These are phyloP conservation scores for Symphodus melops DNA, from an alignment of 2,113 vertebrate genomes.

Conservation along the genomic window DNA sequence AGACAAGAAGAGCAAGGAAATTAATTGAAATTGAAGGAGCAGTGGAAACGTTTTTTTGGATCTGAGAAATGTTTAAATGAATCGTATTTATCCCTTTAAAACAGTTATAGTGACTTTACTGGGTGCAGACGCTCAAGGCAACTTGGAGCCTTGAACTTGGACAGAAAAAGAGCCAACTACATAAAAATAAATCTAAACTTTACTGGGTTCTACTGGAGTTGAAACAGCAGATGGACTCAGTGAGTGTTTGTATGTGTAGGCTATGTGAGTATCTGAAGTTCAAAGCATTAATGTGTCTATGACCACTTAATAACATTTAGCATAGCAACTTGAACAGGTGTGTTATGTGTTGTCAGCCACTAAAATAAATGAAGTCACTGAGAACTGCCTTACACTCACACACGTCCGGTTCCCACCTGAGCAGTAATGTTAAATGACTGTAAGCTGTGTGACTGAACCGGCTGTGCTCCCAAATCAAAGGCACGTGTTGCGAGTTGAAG, in stretches of 20 bases:
- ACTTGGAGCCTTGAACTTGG: slow-evolving; percentile 28
- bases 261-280: slow-evolving; percentile 34
- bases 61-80: slow-evolving; percentile 39
- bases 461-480: slow-evolving; percentile 74
- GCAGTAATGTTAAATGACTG: slow-evolving; percentile 70
- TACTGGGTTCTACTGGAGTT: slow-evolving; percentile 71
- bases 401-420: slow-evolving; percentile 68
- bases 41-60: slow-evolving; percentile 27
- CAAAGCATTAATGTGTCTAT: slow-evolving; percentile 75
- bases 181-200: slow-evolving; percentile 69
- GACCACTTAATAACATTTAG: slow-evolving; percentile 59
- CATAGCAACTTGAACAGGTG: slow-evolving; percentile 64
- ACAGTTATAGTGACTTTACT: slow-evolving; percentile 58
- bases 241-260: slow-evolving; percentile 11
- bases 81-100: slow-evolving; percentile 53
- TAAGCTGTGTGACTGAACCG: slow-evolving; percentile 57
- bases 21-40: neutral
- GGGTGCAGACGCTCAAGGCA: slow-evolving; percentile 58
- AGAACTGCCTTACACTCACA: slow-evolving; percentile 16
- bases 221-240: slow-evolving; percentile 66
- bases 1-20: neutral
- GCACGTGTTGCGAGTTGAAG: slow-evolving; percentile 56
- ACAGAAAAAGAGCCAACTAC: slow-evolving; percentile 42
- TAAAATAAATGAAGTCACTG: slow-evolving; percentile 64
- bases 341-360: slow-evolving; percentile 58